phyloP scores from a whole-genome alignment of 2,888 invertebrate genomes.

The Scrobipalpa atriplicella region DNA sequence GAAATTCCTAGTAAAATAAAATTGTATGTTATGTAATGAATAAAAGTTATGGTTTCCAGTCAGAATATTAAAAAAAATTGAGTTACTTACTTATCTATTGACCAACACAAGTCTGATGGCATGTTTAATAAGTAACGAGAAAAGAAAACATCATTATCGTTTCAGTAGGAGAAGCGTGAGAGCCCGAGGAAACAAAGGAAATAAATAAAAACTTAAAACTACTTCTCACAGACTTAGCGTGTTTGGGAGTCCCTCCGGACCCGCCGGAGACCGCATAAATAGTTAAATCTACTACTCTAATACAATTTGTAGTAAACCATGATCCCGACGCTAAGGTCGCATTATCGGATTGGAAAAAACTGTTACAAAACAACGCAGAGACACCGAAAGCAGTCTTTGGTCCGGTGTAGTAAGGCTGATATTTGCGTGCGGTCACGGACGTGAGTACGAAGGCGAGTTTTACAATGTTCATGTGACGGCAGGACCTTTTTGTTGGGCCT shows the following conservation, averaged over 20 bases:
- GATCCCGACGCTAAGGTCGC: conserved; percentile 81
- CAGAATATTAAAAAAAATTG: neutral
- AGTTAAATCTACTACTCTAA: conserved; percentile 81
- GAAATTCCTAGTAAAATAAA: too few species aligned
- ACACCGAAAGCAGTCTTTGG: conserved; percentile 57
- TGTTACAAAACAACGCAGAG: conserved; percentile 62
- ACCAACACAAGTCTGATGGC: neutral
- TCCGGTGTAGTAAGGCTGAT: conserved; percentile 48
- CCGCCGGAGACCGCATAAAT: conserved; percentile 63
- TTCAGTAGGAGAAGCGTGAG: conserved; percentile 13
- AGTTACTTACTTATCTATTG: conserved; percentile 41
- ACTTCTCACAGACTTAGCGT: conserved; percentile 27
- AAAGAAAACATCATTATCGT: conserved; percentile 4
- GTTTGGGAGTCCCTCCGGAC: conserved; percentile 26
- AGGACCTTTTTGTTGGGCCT: conserved; percentile 79
- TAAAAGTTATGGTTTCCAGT: too few species aligned
- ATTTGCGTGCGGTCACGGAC: conserved; percentile 54
- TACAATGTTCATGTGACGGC: conserved; percentile 81
- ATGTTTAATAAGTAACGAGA: too few species aligned
- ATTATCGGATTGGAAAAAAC: conserved; percentile 82
- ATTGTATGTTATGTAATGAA: neutral
- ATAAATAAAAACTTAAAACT: conserved; percentile 29
- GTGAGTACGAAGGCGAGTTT: conserved; percentile 73
- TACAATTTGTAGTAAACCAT: conserved; percentile 83
- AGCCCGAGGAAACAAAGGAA: conserved; percentile 19